phyloP scores from a whole-genome alignment of 2,113 vertebrate genomes.

The Lycocorax pyrrhopterus region DNA sequence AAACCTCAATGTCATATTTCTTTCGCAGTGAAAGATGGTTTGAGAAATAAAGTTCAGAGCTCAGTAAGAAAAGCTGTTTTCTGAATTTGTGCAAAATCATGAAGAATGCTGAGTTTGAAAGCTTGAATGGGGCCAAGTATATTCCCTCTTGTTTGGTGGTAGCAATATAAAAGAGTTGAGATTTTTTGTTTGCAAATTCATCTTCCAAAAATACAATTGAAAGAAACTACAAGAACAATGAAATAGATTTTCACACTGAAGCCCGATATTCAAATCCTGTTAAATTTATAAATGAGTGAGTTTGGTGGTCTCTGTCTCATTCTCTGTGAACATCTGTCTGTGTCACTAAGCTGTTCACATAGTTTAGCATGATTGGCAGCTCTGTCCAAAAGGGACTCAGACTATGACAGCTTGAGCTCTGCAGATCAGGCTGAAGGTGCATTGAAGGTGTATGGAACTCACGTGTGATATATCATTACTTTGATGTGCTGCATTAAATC shows the following conservation, averaged over 20 bases:
- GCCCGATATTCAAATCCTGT: not conserved
- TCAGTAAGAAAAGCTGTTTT: not conserved
- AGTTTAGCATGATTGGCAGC: constrained; percentile 29
- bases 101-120: not conserved
- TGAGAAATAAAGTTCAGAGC: not conserved
- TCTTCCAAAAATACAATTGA: not conserved
- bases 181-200: not conserved
- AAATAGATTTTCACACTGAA: not conserved
- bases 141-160: not conserved
- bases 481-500: not conserved
- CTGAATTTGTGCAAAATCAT: not conserved
- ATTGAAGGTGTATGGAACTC: not conserved
- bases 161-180: not conserved
- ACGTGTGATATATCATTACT: not conserved
- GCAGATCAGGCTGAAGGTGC: not conserved
- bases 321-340: constrained; percentile 20
- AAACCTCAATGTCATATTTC: not conserved
- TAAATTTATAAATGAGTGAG: not conserved
- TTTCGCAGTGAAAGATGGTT: not conserved
- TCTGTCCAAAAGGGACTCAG: not conserved
- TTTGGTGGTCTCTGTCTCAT: not conserved
- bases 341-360: not conserved
- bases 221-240: not conserved
- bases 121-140: not conserved
- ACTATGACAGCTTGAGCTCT: not conserved